Conservation (phyloP, 1,140 invertebrate species). For the Adoxophyes honmai region DNA sequence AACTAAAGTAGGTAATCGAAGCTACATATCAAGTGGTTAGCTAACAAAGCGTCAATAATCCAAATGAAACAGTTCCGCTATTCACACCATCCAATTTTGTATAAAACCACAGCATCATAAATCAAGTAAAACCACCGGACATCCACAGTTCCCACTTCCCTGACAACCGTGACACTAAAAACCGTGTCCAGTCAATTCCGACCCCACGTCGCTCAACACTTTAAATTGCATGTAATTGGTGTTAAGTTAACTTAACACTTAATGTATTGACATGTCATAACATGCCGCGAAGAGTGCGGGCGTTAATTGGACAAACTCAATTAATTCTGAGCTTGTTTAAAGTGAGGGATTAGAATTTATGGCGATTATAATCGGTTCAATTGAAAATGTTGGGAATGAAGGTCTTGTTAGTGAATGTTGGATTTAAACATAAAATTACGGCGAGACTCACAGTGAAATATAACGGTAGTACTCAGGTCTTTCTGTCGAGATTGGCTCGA, state of each 20-base stretch:
- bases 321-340: conserved; percentile 8
- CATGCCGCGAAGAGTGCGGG: conserved; percentile 13
- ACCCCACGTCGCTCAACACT: conserved; percentile 24
- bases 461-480: too few species aligned
- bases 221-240: conserved; percentile 46
- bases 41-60: too few species aligned
- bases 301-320: conserved; percentile 3
- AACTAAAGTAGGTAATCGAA: too few species aligned
- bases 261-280: conserved; percentile 45
- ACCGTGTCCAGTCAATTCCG: conserved; percentile 24
- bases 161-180: not conserved
- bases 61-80: too few species aligned
- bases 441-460: too few species aligned
- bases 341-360: conserved; percentile 9
- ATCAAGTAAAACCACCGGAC: conserved; percentile 11
- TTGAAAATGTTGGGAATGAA: not conserved
- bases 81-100: too few species aligned
- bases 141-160: not conserved
- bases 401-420: too few species aligned
- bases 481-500: too few species aligned
- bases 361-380: not conserved
- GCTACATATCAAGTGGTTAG: too few species aligned
- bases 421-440: too few species aligned
- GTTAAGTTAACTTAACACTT: conserved; percentile 32
- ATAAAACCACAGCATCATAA: not conserved